Percentiles rank a stretch among this genome's conserved stretches.
These are phyloP conservation scores for Piprites chloris DNA, from an alignment of 2,113 vertebrate genomes.

Conservation along the genomic window DNA sequence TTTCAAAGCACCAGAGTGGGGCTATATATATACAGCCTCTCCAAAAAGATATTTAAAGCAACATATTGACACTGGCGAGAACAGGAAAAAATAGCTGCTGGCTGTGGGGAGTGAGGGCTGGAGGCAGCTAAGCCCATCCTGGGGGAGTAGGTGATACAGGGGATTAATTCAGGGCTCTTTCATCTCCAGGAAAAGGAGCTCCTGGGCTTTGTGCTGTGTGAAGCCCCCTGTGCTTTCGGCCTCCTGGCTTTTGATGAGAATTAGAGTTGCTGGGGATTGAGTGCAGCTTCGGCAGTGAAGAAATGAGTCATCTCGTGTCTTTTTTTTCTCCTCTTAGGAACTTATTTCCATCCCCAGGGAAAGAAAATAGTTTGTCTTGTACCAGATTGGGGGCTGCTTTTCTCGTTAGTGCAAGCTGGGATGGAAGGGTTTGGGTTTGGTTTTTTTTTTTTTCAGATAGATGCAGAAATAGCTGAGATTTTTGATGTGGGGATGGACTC, in stretches of 20 bases:
- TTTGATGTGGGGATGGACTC: background rate
- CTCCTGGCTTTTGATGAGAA: background rate
- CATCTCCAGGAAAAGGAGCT: constrained; percentile 7
- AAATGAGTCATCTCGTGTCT: constrained; percentile 30
- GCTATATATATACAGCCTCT: constrained; percentile 73
- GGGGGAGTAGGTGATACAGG: constrained; percentile 9
- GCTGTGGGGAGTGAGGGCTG: background rate
- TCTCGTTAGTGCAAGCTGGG: background rate
- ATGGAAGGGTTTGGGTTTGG: background rate
- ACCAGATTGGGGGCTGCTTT: background rate
- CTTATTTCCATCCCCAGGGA: constrained; percentile 4
- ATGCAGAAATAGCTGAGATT: background rate
- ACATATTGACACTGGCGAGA: constrained; percentile 61
- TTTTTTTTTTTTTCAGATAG: accelerated
- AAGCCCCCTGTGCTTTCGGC: background rate
- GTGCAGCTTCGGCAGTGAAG: background rate
- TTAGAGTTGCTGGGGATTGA: background rate
- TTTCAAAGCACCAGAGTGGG: constrained; percentile 66
- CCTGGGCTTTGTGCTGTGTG: background rate
- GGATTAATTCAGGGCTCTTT: constrained; percentile 11
- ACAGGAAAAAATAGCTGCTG: constrained; percentile 59
- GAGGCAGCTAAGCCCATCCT: constrained; percentile 12
- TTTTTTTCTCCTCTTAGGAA: background rate
- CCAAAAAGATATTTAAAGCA: constrained; percentile 74
- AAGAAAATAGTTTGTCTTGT: constrained; percentile 16